Conservation (phyloP, 2,888 invertebrate genomes). For the Congeria kusceri region DNA sequence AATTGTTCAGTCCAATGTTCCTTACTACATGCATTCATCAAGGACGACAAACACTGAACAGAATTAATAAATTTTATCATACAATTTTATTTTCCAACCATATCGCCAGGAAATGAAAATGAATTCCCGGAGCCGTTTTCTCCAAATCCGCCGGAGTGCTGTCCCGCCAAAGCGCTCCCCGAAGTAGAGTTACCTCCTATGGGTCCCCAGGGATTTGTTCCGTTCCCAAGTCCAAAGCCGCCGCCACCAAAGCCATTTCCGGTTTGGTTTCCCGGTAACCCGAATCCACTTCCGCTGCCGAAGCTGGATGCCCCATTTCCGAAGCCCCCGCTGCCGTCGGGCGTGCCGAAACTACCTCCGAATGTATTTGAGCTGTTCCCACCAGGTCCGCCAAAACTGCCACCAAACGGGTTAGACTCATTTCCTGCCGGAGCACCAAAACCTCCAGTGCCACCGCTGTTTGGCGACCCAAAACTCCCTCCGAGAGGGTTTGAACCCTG, state of each 20-base stretch:
- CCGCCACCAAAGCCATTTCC: slow-evolving; percentile 6
- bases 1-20: no score
- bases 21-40: no score
- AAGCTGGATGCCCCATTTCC: neutral
- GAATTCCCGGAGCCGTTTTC: no score
- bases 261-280: no score
- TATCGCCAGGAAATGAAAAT: no score
- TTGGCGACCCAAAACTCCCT: slow-evolving; percentile 7
- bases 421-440: neutral
- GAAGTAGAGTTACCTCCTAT: slow-evolving; percentile 6
- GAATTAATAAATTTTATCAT: no score
- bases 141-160: slow-evolving; percentile 11
- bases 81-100: no score
- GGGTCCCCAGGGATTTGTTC: slow-evolving; percentile 18
- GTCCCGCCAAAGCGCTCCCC: neutral
- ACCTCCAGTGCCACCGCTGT: neutral
- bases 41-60: no score
- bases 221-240: slow-evolving; percentile 9
- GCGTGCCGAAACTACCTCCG: slow-evolving; percentile 5
- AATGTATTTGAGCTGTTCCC: no score
- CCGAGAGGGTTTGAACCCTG: neutral
- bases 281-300: neutral
- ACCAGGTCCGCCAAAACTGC: neutral
- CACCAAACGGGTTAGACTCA: neutral
- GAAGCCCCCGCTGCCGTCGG: neutral